Percentiles rank a stretch among this genome's conserved stretches.
Conservation (phyloP, 2,888 invertebrate species). For the Herminia tarsipennalis region DNA sequence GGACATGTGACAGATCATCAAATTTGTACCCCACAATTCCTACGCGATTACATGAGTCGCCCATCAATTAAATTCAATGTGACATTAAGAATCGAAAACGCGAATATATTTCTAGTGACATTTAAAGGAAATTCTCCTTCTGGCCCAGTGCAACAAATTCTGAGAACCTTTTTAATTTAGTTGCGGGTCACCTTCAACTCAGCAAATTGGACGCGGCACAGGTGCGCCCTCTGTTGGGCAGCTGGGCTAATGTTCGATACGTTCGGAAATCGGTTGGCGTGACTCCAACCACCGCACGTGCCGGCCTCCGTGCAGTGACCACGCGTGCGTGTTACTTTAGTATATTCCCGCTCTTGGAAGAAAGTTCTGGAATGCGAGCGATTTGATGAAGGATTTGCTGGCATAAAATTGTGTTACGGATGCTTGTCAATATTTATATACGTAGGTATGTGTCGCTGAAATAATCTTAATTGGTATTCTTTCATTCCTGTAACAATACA, state of each 20-base stretch:
- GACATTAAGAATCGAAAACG: slow-evolving; percentile 21
- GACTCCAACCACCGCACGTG: slow-evolving; percentile 49
- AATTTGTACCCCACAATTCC: too few relatives aligned
- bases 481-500: too few relatives aligned
- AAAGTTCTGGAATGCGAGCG: not conserved
- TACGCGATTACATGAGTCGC: too few relatives aligned
- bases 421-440: too few relatives aligned
- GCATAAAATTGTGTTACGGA: too few relatives aligned
- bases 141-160: slow-evolving; percentile 35
- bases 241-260: slow-evolving; percentile 30
- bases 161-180: slow-evolving; percentile 39
- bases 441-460: too few relatives aligned
- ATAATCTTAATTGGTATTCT: too few relatives aligned
- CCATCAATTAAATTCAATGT: slow-evolving; percentile 17
- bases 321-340: slow-evolving; percentile 16
- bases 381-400: too few relatives aligned
- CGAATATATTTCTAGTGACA: slow-evolving; percentile 20
- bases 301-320: slow-evolving; percentile 26
- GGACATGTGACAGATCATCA: too few relatives aligned
- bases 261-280: slow-evolving; percentile 47
- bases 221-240: slow-evolving; percentile 43
- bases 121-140: slow-evolving; percentile 21
- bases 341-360: slow-evolving; percentile 3
- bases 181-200: slow-evolving; percentile 45
- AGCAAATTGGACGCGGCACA: slow-evolving; percentile 26